A percentile compares a stretch with the other conserved stretches of the same genome.
Evolutionary conservation across 1,140 invertebrate species (phyloP).

Genomic region (Trichonephila clavata): DNA sequence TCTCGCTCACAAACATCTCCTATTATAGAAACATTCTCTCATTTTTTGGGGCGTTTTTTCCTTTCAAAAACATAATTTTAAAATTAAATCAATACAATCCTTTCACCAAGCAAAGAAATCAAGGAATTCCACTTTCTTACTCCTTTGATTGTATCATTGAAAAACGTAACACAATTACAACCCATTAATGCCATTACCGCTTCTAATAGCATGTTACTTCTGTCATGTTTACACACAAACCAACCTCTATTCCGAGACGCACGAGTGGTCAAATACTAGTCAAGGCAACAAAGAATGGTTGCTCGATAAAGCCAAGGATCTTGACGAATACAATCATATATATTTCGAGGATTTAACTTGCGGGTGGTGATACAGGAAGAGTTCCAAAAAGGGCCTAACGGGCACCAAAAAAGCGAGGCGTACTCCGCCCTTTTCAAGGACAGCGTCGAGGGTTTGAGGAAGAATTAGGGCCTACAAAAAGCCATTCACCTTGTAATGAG

Average conservation of each 20-base stretch:
- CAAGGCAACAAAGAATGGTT: neutral
- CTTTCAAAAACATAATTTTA: no score
- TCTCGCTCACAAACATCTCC: no score
- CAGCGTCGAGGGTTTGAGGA: conserved; percentile 31
- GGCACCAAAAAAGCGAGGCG: no score
- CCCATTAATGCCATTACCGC: neutral
- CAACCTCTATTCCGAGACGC: neutral
- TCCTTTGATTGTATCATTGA: conserved; percentile 1
- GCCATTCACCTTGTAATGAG: conserved; percentile 46
- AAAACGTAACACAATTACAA: conserved; percentile 11
- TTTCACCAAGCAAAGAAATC: neutral
- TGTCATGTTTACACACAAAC: neutral
- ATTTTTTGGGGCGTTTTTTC: no score
- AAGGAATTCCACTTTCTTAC: neutral
- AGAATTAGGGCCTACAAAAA: conserved; percentile 22
- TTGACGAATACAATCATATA: neutral
- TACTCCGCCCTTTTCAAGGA: neutral
- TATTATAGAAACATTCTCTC: no score
- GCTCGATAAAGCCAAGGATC: neutral
- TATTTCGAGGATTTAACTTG: neutral
- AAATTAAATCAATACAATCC: neutral
- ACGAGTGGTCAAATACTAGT: neutral
- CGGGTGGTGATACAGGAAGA: neutral
- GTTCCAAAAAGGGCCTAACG: neutral
- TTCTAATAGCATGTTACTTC: no score